Conservation (phyloP, 2,113 vertebrate genomes). For the Brevimyrus niger region DNA sequence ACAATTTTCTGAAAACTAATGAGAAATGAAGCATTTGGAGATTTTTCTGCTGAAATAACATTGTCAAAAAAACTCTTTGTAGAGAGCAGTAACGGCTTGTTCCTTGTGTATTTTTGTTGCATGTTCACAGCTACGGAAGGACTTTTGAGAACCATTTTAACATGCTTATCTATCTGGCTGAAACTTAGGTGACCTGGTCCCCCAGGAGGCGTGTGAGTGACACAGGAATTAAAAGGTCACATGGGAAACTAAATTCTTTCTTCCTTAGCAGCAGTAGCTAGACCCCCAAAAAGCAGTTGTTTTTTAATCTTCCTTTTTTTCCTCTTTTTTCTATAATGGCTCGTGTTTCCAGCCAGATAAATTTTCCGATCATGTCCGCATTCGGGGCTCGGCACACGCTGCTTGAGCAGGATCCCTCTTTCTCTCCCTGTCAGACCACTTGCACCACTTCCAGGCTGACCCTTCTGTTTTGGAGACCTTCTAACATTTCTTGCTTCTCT, state of each 20-base stretch:
- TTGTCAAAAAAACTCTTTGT: not conserved
- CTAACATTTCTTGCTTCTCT: not conserved
- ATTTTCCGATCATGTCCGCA: not conserved
- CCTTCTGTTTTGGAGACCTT: not conserved
- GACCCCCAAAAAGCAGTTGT: not conserved
- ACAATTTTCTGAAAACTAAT: not conserved
- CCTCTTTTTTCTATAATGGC: not conserved
- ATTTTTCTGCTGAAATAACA: not conserved
- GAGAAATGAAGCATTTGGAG: not conserved
- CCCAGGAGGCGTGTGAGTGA: not conserved
- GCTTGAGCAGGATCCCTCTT: not conserved
- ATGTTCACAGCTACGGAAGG: not conserved
- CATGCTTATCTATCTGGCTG: not conserved
- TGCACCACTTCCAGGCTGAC: not conserved
- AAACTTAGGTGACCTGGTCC: not conserved
- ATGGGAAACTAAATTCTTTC: not conserved
- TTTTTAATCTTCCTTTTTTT: not conserved
- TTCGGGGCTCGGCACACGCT: not conserved
- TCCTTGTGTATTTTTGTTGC: not conserved
- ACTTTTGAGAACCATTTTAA: not conserved
- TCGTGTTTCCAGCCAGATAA: not conserved
- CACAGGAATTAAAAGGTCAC: not conserved
- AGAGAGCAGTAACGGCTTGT: not conserved
- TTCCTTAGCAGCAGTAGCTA: not conserved
- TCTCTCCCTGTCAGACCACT: not conserved